Evolutionary conservation across 2,797 vertebrate genomes (phyloP).

Genomic region (Pagetopsis macropterus): DNA sequence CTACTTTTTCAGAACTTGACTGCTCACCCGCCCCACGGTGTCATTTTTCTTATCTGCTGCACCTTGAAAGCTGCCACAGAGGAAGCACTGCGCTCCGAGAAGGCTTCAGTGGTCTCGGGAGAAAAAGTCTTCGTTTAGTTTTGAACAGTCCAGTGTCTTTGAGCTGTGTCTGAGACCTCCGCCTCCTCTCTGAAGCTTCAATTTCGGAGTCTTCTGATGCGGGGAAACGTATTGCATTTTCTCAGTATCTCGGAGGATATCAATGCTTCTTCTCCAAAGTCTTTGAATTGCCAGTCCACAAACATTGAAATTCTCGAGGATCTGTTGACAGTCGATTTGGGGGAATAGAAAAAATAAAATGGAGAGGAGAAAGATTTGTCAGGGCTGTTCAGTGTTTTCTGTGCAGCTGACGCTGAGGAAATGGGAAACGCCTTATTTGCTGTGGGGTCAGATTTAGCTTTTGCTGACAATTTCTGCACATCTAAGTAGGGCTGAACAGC

Average conservation of each 20-base stretch:
- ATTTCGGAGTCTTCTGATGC: conserved; percentile 43
- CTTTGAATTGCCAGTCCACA: conserved; percentile 55
- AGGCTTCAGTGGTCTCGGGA: conserved; percentile 75
- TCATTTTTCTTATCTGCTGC: conserved; percentile 81
- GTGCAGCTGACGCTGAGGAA: conserved; percentile 61
- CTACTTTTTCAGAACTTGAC: conserved; percentile 66
- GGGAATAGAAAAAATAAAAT: conserved; percentile 23
- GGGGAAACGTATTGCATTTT: conserved; percentile 38
- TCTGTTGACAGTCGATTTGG: conserved; percentile 65
- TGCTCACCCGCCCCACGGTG: conserved; percentile 63
- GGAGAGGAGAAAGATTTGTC: conserved; percentile 53
- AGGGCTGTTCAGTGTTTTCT: conserved; percentile 54
- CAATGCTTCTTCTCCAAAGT: conserved; percentile 38
- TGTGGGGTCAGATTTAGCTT: conserved; percentile 60
- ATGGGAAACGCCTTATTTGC: conserved; percentile 64
- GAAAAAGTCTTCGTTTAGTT: conserved; percentile 68
- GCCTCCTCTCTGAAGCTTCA: conserved; percentile 56
- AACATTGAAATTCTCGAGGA: conserved; percentile 67
- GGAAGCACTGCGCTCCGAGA: conserved; percentile 65
- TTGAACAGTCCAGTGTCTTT: conserved; percentile 80
- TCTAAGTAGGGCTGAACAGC: conserved; percentile 52
- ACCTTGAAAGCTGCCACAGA: conserved; percentile 79
- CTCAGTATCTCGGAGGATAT: conserved; percentile 60
- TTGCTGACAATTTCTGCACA: conserved; percentile 63
- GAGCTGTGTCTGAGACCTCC: conserved; percentile 66